phyloP scores from a whole-genome alignment of 2,888 invertebrate species.

The Hyalella azteca region DNA sequence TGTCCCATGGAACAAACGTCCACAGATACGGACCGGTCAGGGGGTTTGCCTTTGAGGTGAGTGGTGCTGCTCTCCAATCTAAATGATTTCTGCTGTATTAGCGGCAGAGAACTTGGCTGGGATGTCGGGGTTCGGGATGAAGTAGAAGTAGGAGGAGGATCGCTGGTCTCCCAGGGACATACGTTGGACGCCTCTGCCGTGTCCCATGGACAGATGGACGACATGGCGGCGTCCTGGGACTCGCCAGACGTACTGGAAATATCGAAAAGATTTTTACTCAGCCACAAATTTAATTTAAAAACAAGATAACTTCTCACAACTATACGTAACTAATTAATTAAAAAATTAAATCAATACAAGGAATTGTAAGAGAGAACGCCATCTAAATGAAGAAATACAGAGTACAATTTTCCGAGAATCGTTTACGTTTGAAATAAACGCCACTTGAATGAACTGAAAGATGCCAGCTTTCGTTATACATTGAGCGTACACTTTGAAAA shows the following conservation, averaged over 20 bases:
- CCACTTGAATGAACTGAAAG: too few relatives aligned
- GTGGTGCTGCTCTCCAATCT: conserved; percentile 2
- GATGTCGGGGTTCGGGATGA: conserved; percentile 9
- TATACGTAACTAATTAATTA: background rate
- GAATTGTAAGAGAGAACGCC: background rate
- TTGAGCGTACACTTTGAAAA: too few relatives aligned
- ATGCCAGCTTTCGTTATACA: too few relatives aligned
- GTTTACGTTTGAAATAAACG: background rate
- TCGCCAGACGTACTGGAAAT: background rate
- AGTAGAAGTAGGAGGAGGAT: background rate
- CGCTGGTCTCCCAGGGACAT: conserved; percentile 55
- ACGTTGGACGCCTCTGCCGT: conserved; percentile 56
- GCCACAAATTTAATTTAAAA: background rate
- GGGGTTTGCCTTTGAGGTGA: conserved; percentile 41
- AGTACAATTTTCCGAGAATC: too few relatives aligned
- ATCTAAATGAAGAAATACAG: background rate
- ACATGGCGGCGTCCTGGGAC: conserved; percentile 61
- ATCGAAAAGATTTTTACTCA: background rate
- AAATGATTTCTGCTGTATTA: conserved; percentile 27
- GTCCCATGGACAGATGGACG: conserved; percentile 69
- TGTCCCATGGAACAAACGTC: conserved; percentile 47
- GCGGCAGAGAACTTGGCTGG: conserved; percentile 38
- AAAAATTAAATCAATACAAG: background rate
- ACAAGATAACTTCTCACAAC: background rate
- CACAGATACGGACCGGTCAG: conserved; percentile 56